Evolutionary conservation across 2,113 vertebrate species (phyloP), one percentile per base, ranked within the genome.

Genomic region (Grammomys surdaster): DNA sequence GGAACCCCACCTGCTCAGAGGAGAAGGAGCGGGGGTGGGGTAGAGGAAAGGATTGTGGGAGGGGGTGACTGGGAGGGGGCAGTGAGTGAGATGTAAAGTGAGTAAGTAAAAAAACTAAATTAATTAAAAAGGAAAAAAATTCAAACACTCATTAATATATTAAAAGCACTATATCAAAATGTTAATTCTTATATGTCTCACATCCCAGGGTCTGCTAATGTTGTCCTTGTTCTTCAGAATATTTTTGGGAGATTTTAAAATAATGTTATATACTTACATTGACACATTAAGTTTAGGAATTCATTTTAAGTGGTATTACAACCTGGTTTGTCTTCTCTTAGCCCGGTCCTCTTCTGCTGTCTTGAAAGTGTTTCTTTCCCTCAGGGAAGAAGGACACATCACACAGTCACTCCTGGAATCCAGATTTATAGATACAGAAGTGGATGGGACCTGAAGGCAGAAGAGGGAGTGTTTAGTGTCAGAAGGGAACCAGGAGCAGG

Each of bases 271-370:
- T 36, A 40, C 46, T 93, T 90, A 90, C 36, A 26, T n/a, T 70
- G 54, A 63, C 51, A 78, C 11, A 67, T 65, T 63, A 90, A 86
- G 48, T 43, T 36, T 67, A 43, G 70, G n/a, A 43, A 85, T 90
- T 96, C 43, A 16, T 84, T 63, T 95, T 5, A 6, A 85, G 22
- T 90, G 14, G 69, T 19, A 4, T 84, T 46, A 84, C 16, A 65
- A 22, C 26, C n/a, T 10, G 28, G 8, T 28, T 26, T 60, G 11
- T 51, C 90, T 88, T 31, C 67, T 70, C 80, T 88, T 88, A 7
- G 91, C 89, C 46, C 72, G 48, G 16, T 76, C 13, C 40, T 95
- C 67, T 90, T 90, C 48, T 90, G 73, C 28, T 63, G 26, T 65
- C 86, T 77, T 78, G 56, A 60, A 48, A 1, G 80, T 91, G 88